Evolutionary conservation across 1,140 invertebrate species (phyloP), one percentile per base, ranked within the genome.

Genomic region (Drosophila ohnishii): DNA sequence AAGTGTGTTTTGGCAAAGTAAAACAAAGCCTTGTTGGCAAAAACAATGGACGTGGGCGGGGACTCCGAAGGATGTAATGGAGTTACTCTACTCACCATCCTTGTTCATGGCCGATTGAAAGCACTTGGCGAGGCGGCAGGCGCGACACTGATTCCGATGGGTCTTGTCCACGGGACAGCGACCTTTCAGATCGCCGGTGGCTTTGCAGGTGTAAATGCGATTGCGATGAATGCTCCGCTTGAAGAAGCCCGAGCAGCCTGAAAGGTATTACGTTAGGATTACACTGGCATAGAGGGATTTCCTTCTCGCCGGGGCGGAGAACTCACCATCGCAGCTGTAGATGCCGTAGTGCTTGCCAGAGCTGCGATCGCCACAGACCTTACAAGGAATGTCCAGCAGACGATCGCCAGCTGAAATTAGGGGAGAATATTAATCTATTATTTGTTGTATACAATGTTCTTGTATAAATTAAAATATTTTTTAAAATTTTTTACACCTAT

Each of bases 41-140:
- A 19, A 25, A 9, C 34, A 45, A 42, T n/a, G 51, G 25, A n/a
- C 34, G 5, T 5, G 40, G 19, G n/a, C 3, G 16, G 8, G 13
- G 2, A 14, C 5, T 35, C 2, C 6, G 10, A 25, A 22, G 13
- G 16, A 51, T 11, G 37, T n/a, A 22, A 32, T 25, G 30, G 48
- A 22, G 30, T 16, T 63, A 94, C 96, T 97, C 93, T 67, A 94
- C 97, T 97, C 93, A 99, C 98, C 98, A 93, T 99, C 98, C 94
- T 98, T 99, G 92, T 99, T 99, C 98, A 99, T 99, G 74, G 97
- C 96, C 42, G 97, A 97, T 92, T 98, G 96, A 91, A 99, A 97
- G 92, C 98, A 99, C 93, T 99, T 99, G 84, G 96, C 97, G 25
- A 99, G 94, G 50, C 98, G 94, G 92, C 98, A 99, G 77, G 98